Evolutionary conservation across 2,113 vertebrate genomes (phyloP), one percentile per base, ranked within the genome.

Genomic region (Phrynocephalus versicolor): DNA sequence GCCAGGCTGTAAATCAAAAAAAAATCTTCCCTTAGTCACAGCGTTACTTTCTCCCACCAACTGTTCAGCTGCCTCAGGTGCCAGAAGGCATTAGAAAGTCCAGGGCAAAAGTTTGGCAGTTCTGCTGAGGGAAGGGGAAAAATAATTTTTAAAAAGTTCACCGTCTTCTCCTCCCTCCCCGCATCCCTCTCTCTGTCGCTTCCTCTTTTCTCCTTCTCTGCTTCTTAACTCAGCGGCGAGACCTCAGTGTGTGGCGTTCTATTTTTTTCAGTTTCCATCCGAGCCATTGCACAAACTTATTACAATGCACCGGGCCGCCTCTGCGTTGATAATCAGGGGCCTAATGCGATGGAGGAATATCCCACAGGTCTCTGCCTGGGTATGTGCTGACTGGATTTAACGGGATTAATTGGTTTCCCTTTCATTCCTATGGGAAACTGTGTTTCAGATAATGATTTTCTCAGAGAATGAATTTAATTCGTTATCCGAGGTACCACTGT

Each of bases 31-130:
- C 80, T 90, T 88, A 3, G 76, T 95, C 88, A 80, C 90, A 89
- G 85, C 74, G 90, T 79, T 62, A 8, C 77, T 90, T 92, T 88
- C 89, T 93, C 90, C 94, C 93, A 91, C 93, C 93, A 90, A 90
- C 93, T 93, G 90, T 91, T 95, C 91, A 13, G 65, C 83, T 88
- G 94, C 93, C 93, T 93, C 74, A 77, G 95, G 91, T 93, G 92
- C 93, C 92, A 88, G 93, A 88, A 94, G n/a, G 86, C 91, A 95
- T 94, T 94, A 95, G 93, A 89, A 91, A 75, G 27, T 89, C 87
- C 89, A 71, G 79, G 86, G 93, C 91, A 93, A 92, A 93, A 87
- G 91, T 83, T 80, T 96, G 96, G 94, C 95, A 94, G 93, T 94
- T 96, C 89, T 94, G 93, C 95, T 96, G 96, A 95, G 87, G 87